Evolutionary conservation across 2,888 invertebrate species (phyloP).

Genomic region (Drosophila seclusa): DNA sequence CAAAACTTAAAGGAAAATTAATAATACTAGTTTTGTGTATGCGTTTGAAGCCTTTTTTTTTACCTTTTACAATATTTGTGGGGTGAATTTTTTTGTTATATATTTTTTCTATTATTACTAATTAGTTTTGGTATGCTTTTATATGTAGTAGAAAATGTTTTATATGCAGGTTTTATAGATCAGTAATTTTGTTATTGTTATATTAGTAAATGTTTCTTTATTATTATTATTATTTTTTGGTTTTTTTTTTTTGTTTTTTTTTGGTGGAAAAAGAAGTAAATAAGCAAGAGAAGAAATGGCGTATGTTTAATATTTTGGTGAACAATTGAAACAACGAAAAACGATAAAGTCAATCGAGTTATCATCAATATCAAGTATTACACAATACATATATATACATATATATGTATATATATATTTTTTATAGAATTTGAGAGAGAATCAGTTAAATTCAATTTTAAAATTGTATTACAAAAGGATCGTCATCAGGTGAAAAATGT

Average conservation of each 20-base stretch:
- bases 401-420: constrained; percentile 22
- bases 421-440: constrained; percentile 33
- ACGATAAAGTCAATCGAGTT: constrained; percentile 71
- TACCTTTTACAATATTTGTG: constrained; percentile 78
- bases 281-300: constrained; percentile 82
- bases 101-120: constrained; percentile 37
- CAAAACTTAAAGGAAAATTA: constrained; percentile 13
- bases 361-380: constrained; percentile 57
- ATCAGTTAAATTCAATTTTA: constrained; percentile 29
- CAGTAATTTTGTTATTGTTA: constrained; percentile 49
- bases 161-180: constrained; percentile 62
- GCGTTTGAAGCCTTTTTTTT: constrained; percentile 76
- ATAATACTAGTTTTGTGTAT: constrained; percentile 67
- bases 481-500: constrained; percentile 36
- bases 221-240: not conserved
- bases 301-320: constrained; percentile 80
- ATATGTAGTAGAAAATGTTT: constrained; percentile 50
- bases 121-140: constrained; percentile 50
- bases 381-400: constrained; percentile 24
- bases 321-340: constrained; percentile 74
- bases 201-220: constrained; percentile 52
- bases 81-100: constrained; percentile 61
- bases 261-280: constrained; percentile 77
- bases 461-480: constrained; percentile 25
- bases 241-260: constrained; percentile 6